Base-by-base conservation (phyloP, 2,797 vertebrate genomes). In the Coreius guichenoti region DNA sequence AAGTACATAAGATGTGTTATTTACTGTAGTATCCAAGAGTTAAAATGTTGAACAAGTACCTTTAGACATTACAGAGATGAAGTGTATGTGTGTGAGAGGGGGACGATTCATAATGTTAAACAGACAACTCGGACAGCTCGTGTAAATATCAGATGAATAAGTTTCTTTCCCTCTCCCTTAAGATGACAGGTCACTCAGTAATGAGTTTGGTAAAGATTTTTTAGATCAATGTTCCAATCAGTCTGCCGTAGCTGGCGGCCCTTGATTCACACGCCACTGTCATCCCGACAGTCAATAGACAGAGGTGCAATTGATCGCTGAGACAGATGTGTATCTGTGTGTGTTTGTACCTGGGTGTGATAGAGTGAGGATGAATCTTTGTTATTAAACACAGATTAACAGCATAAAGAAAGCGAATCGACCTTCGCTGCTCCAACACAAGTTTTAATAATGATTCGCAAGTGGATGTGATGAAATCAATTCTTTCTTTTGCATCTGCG, bases 141-240 rank as follows among this genome's bases (percentile, higher is more conserved):
- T 78, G 85, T 13, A 85, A 92, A 92, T 89, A 76, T 54, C 80
- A 90, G 90, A 93, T 92, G 85, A 90, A 92, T 91, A 86, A 36
- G 56, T 83, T 88, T 80, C 67, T 70, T 58, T 80, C 54, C 82
- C 76, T 86, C 39, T 90, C 87, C 82, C 87, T 88, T 56, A 87
- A 63, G 80, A 93, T 94, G 94, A 94, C 93, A 92, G 93, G 92
- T 93, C 88, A 90, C 70, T 84, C 91, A 88, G 91, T 95, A 95
- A 96, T 95, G 94, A 95, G 91, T 94, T 95, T 89, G 90, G 88
- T 92, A 95, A 95, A 94, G 95, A 96, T 95, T 95, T 95, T 91
- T 84, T 56, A 87, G 92, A 95, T 95, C 93, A 80, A 96, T 95
- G 92, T 87, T 89, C 93, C 92, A 93, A 94, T 94, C 93, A 92